These are phyloP conservation scores for Gadopsis marmoratus DNA, from an alignment of 2,797 vertebrate species.

Conservation along the genomic window DNA sequence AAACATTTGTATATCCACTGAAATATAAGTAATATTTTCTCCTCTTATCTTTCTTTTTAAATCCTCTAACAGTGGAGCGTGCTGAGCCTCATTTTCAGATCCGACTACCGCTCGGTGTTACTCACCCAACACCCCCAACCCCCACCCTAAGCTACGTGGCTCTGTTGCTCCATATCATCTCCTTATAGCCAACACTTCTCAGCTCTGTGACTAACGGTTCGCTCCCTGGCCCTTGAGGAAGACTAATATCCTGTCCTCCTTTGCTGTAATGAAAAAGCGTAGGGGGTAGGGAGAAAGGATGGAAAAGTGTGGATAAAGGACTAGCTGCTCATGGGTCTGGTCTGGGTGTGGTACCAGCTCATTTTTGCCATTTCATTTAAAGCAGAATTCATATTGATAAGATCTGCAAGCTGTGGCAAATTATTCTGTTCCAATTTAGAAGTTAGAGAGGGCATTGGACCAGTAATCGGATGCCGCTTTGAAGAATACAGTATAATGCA, in stretches of 20 bases:
- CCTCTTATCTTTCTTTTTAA: conserved; percentile 4
- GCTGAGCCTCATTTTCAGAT: conserved; percentile 35
- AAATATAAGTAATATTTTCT: neutral
- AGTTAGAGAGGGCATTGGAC: neutral
- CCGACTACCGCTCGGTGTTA: conserved; percentile 34
- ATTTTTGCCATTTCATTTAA: conserved; percentile 39
- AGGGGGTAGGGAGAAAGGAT: conserved; percentile 53
- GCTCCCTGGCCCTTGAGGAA: conserved; percentile 66
- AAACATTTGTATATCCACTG: conserved; percentile 1
- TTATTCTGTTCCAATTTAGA: conserved; percentile 4
- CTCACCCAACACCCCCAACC: conserved; percentile 27
- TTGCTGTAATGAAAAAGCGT: conserved; percentile 73
- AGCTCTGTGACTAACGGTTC: conserved; percentile 66
- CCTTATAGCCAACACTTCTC: conserved; percentile 62
- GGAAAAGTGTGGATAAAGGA: conserved; percentile 48
- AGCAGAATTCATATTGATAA: conserved; percentile 29
- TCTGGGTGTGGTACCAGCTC: conserved; percentile 25
- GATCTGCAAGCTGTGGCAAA: neutral
- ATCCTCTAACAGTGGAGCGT: conserved; percentile 1
- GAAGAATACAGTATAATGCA: neutral
- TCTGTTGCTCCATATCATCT: conserved; percentile 63
- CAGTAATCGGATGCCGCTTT: neutral
- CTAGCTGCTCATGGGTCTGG: conserved; percentile 21
- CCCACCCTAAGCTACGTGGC: conserved; percentile 44
- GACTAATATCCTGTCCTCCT: conserved; percentile 80